phyloP scores from a whole-genome alignment of 2,797 vertebrate species.

The Remorina albescens region DNA sequence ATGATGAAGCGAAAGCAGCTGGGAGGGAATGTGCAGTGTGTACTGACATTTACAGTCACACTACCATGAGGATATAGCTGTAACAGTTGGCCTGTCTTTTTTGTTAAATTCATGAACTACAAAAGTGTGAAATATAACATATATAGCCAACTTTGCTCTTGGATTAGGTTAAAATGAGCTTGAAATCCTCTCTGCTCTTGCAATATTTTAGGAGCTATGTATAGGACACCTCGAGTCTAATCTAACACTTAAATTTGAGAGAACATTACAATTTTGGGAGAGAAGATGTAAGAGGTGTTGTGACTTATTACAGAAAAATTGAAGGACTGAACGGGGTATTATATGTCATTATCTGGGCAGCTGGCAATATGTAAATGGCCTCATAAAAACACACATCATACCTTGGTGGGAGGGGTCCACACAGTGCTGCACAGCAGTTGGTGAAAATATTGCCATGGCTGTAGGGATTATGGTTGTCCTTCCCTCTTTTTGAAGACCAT shows the following conservation, averaged over 20 bases:
- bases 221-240: slow-evolving; percentile 45
- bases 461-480: slow-evolving; percentile 99
- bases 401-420: slow-evolving; percentile 97
- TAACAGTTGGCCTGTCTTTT: slow-evolving; percentile 37
- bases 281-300: slow-evolving; percentile 13
- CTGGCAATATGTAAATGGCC: slow-evolving; percentile 4
- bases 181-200: slow-evolving; percentile 60
- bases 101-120: slow-evolving; percentile 46
- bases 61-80: slow-evolving; percentile 21
- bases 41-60: slow-evolving; percentile 51
- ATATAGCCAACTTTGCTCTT: slow-evolving; percentile 64
- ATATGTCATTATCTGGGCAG: slow-evolving; percentile 20
- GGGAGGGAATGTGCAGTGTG: not conserved
- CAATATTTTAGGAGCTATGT: slow-evolving; percentile 50
- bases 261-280: slow-evolving; percentile 20
- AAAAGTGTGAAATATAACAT: slow-evolving; percentile 64
- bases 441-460: slow-evolving; percentile 96
- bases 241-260: slow-evolving; percentile 45
- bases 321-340: not conserved
- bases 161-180: slow-evolving; percentile 61
- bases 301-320: slow-evolving; percentile 23
- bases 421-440: slow-evolving; percentile 96
- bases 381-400: slow-evolving; percentile 54
- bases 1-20: slow-evolving; percentile 17
- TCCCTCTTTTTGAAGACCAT: slow-evolving; percentile 98